Conservation (phyloP, 2,888 invertebrate species). For the Platerodrilus igneus region DNA sequence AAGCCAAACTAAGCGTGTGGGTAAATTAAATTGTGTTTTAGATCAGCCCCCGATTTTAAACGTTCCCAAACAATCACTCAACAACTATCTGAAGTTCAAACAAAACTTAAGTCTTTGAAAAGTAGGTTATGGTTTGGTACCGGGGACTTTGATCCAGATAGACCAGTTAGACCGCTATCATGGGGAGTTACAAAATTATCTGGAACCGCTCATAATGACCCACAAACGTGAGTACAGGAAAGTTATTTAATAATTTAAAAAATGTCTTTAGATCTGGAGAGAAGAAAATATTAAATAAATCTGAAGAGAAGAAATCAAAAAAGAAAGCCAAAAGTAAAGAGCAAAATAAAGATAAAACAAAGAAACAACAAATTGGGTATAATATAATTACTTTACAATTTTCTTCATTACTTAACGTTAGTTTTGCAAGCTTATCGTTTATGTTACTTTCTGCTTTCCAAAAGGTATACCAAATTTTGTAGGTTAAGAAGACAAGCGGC, state of each 20-base stretch:
- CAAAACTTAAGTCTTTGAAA: constrained; percentile 63
- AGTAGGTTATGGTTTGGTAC: constrained; percentile 71
- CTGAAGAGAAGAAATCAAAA: constrained; percentile 29
- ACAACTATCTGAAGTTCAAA: constrained; percentile 60
- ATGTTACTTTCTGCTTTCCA: neutral
- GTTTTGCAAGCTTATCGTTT: constrained; percentile 6
- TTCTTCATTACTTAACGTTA: constrained; percentile 13
- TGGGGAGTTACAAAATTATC: constrained; percentile 51
- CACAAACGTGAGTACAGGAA: neutral
- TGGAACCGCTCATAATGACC: neutral
- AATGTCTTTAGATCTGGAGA: constrained; percentile 4
- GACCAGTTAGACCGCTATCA: constrained; percentile 57
- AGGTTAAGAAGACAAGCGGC: constrained; percentile 26
- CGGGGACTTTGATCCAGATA: constrained; percentile 42
- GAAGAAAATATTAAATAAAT: constrained; percentile 23
- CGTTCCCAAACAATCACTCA: constrained; percentile 22
- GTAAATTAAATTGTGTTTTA: constrained; percentile 3
- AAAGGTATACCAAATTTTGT: constrained; percentile 3
- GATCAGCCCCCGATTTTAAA: constrained; percentile 8
- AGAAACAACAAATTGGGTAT: constrained; percentile 39
- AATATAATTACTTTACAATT: constrained; percentile 35
- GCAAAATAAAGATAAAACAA: constrained; percentile 31
- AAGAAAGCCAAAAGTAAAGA: constrained; percentile 30
- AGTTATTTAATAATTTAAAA: neutral
- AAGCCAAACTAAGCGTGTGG: neutral